A percentile compares a stretch with the other conserved stretches of the same genome.
These are phyloP conservation scores for Calameuta pallipes DNA, from an alignment of 2,888 invertebrate genomes.

Conservation along the genomic window DNA sequence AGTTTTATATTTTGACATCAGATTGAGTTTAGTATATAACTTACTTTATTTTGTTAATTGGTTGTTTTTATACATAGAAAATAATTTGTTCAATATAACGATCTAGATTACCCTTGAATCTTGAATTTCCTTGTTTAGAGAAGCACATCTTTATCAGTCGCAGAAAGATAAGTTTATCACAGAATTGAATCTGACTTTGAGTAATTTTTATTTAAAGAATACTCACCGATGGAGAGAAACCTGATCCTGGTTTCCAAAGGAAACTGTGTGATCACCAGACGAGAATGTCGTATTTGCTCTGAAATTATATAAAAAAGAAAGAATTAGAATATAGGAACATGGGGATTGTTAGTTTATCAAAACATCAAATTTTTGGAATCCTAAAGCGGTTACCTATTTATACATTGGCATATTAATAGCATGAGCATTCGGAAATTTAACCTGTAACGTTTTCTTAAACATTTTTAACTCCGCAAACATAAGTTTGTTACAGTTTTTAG, in stretches of 20 bases:
- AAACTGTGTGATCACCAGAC: slow-evolving; percentile 58
- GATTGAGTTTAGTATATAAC: not conserved
- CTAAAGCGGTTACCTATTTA: not conserved
- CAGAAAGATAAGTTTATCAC: not conserved
- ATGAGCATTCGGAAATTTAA: not conserved
- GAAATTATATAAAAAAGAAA: slow-evolving; percentile 24
- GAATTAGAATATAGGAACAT: not conserved
- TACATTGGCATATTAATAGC: not conserved
- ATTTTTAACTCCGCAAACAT: not conserved
- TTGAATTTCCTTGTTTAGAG: not conserved
- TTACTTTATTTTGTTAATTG: not conserved
- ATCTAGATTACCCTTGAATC: not conserved
- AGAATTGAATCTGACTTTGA: not conserved
- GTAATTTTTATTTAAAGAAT: not conserved
- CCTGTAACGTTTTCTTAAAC: not conserved
- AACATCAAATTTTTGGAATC: not conserved
- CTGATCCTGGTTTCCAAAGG: slow-evolving; percentile 56
- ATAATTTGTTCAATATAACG: not conserved
- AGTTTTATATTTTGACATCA: not conserved
- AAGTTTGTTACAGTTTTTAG: not conserved
- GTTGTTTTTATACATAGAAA: not conserved
- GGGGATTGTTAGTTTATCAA: not conserved
- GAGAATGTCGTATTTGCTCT: slow-evolving; percentile 42
- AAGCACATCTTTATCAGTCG: not conserved
- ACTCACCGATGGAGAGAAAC: slow-evolving; percentile 59